Conservation (phyloP, 2,113 vertebrate species). For the Odobenus rosmarus region DNA sequence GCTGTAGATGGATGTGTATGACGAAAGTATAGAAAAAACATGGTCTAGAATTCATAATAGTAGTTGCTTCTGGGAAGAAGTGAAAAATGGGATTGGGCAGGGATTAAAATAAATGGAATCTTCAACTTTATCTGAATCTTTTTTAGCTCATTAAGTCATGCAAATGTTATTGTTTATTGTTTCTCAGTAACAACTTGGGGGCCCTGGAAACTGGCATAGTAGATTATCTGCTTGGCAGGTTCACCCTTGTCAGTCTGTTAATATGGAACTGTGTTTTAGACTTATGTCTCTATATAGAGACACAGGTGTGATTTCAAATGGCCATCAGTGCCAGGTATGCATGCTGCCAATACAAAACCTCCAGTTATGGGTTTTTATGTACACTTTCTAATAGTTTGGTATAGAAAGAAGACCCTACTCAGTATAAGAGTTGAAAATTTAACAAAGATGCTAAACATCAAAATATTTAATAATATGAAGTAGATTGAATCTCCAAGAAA, state of each 20-base stretch:
- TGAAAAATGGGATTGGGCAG: neutral
- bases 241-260: neutral
- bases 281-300: neutral
- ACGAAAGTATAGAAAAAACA: neutral
- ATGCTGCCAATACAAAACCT: neutral
- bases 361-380: neutral
- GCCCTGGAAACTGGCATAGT: neutral
- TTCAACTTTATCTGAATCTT: neutral
- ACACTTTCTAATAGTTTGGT: neutral
- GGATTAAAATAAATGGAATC: neutral
- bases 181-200: neutral
- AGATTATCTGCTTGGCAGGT: neutral
- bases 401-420: neutral
- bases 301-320: neutral
- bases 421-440: neutral
- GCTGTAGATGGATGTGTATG: neutral
- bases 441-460: neutral
- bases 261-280: neutral
- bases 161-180: neutral
- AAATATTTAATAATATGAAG: neutral
- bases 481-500: neutral
- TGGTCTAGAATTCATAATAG: neutral
- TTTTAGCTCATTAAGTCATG: neutral
- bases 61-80: neutral
- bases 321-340: neutral